These are phyloP conservation scores for Xestia sexstrigata DNA, from an alignment of 2,888 invertebrate species.

Conservation along the genomic window DNA sequence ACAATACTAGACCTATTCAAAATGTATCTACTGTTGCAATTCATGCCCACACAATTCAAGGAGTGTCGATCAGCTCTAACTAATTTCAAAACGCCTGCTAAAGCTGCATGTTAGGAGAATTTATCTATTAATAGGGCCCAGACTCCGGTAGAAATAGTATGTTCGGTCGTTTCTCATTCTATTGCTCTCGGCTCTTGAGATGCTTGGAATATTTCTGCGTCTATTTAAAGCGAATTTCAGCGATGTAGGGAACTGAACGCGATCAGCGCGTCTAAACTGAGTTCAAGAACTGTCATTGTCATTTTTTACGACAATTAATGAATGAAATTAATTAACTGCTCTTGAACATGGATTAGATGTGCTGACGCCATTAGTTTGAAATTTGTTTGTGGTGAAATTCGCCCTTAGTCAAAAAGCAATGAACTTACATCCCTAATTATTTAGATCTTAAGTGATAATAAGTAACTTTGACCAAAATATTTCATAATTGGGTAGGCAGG, in stretches of 20 bases:
- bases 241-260: background rate
- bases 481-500: background rate
- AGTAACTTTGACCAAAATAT: conserved; percentile 1
- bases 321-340: background rate
- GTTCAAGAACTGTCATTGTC: background rate
- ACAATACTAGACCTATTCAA: background rate
- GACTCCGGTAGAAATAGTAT: conserved; percentile 35
- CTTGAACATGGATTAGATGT: background rate
- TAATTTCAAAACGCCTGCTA: conserved; percentile 14
- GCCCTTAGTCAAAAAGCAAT: background rate
- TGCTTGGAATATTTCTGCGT: conserved; percentile 26
- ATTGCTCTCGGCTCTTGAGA: conserved; percentile 20
- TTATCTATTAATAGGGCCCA: conserved; percentile 34
- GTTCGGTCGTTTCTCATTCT: conserved; percentile 45
- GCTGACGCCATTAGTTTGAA: background rate
- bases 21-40: conserved; percentile 22
- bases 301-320: background rate
- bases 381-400: background rate
- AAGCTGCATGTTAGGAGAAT: conserved; percentile 2
- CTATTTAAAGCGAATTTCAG: conserved; percentile 1
- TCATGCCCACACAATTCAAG: conserved; percentile 12
- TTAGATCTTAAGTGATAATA: background rate
- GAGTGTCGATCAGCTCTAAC: conserved; percentile 11
- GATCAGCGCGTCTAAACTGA: background rate
- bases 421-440: background rate